Percentiles rank a stretch among this genome's conserved stretches.
phyloP scores from a whole-genome alignment of 2,797 vertebrate species.

The Diplodus sargus region DNA sequence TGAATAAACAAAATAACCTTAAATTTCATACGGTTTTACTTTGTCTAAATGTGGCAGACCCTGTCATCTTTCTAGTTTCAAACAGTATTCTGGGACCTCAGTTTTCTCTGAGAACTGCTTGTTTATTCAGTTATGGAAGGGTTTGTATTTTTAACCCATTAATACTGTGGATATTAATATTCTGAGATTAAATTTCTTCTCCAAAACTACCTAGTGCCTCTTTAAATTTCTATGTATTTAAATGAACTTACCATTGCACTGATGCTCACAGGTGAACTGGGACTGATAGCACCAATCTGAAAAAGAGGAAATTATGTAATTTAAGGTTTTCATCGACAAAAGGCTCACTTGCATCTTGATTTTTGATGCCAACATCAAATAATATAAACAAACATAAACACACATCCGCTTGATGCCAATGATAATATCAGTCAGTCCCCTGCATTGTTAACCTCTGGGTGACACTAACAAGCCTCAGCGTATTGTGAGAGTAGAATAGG shows the following conservation, averaged over 20 bases:
- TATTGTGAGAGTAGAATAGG: constrained; percentile 33
- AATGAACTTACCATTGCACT: constrained; percentile 79
- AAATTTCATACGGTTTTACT: no score
- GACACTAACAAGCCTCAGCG: constrained; percentile 20
- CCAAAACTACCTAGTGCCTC: no score
- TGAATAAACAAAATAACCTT: no score
- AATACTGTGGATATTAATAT: no score
- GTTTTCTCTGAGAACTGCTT: no score
- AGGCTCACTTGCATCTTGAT: not conserved
- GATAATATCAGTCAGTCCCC: constrained; percentile 7
- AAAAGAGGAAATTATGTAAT: constrained; percentile 37
- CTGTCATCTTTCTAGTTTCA: no score
- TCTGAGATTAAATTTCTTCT: no score
- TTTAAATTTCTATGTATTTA: not conserved
- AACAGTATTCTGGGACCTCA: no score
- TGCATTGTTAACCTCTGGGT: constrained; percentile 23
- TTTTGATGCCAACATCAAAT: not conserved
- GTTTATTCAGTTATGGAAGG: no score
- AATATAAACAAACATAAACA: not conserved
- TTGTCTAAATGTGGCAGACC: no score
- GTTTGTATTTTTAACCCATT: no score
- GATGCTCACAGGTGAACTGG: constrained; percentile 74
- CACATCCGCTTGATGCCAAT: not conserved
- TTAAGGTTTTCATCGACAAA: not conserved
- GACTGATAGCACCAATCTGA: constrained; percentile 86